Evolutionary conservation across 2,113 vertebrate genomes (phyloP).

Genomic region (Poeciliopsis turrubarensis): DNA sequence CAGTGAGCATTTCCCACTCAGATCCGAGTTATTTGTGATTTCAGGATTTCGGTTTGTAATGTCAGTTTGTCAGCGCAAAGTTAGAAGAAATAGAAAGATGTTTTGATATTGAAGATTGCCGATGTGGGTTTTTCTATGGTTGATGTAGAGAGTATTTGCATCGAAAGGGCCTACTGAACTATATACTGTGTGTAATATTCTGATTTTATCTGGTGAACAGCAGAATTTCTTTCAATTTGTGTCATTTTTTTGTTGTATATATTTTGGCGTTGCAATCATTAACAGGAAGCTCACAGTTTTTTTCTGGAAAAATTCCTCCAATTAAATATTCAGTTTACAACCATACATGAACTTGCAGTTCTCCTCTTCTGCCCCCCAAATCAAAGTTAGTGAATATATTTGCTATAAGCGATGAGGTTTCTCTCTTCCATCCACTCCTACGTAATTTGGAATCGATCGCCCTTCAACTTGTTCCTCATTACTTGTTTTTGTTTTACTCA

Average conservation of each 20-base stretch:
- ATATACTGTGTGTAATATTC: too few relatives aligned
- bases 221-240: too few relatives aligned
- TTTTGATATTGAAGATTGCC: background rate
- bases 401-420: too few relatives aligned
- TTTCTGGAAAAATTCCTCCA: background rate
- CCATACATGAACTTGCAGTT: background rate
- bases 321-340: background rate
- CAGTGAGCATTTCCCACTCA: conserved; percentile 18
- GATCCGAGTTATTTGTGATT: conserved; percentile 28
- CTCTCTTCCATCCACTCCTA: too few relatives aligned
- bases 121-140: background rate
- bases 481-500: too few relatives aligned
- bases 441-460: too few relatives aligned
- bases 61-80: too few relatives aligned
- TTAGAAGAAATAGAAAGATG: background rate
- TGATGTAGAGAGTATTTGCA: too few relatives aligned
- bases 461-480: too few relatives aligned
- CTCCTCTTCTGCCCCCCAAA: background rate
- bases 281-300: background rate
- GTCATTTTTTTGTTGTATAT: too few relatives aligned
- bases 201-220: too few relatives aligned
- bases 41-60: background rate
- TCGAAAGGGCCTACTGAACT: background rate
- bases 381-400: too few relatives aligned
- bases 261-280: background rate